Conservation (phyloP, 1,140 invertebrate genomes). For the Pteromalus puparum region DNA sequence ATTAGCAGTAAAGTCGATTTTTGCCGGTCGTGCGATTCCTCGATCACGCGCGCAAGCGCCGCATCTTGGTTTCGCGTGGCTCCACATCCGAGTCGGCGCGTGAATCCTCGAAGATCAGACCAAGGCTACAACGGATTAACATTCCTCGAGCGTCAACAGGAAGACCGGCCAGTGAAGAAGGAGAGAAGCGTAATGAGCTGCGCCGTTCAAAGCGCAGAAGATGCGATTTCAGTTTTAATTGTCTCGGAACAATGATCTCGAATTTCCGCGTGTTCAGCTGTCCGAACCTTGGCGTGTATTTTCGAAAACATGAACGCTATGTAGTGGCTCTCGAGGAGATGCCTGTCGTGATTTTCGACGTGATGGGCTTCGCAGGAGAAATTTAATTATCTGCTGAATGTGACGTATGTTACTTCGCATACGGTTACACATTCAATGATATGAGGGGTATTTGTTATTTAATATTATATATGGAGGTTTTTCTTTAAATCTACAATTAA, state of each 20-base stretch:
- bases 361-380: no score
- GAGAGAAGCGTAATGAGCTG: neutral
- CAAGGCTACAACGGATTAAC: constrained; percentile 46
- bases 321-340: no score
- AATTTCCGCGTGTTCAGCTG: neutral
- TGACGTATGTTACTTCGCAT: no score
- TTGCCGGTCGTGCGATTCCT: neutral
- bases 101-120: neutral
- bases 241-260: constrained; percentile 17
- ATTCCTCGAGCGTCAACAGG: constrained; percentile 49
- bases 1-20: no score
- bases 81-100: neutral
- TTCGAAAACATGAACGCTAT: no score
- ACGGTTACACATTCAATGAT: no score
- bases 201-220: neutral
- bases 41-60: neutral
- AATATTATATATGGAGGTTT: no score
- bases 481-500: no score
- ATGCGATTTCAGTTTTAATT: constrained; percentile 33
- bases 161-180: constrained; percentile 24
- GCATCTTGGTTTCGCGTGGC: no score
- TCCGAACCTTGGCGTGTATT: neutral
- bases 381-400: no score
- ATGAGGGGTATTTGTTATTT: no score
- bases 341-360: no score